Conservation (phyloP, 1,140 invertebrate genomes). For the Triops longicaudatus region DNA sequence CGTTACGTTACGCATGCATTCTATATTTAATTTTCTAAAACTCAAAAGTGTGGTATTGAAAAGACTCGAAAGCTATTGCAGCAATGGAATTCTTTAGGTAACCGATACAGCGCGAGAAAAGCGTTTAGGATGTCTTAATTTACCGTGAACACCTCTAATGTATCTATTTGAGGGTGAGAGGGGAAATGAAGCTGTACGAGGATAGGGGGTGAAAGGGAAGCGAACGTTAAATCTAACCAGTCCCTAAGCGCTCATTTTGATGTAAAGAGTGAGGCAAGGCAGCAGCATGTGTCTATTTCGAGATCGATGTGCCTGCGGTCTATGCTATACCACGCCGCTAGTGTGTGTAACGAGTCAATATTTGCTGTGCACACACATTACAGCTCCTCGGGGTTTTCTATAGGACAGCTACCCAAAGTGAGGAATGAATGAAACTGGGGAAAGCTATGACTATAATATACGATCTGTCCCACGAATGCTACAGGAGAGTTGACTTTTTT, state of each 20-base stretch:
- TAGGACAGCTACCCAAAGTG: not conserved
- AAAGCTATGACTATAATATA: not conserved
- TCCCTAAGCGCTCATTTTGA: not conserved
- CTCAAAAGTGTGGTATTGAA: not conserved
- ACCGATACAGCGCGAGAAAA: not conserved
- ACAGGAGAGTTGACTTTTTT: not conserved
- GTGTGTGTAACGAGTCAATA: conserved; percentile 2
- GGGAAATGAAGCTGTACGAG: not conserved
- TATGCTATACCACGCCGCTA: not conserved
- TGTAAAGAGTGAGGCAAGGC: not conserved
- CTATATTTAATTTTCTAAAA: not conserved
- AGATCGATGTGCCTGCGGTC: not conserved
- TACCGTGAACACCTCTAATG: not conserved
- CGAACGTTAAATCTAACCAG: not conserved
- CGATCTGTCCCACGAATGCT: not conserved
- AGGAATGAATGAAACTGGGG: not conserved
- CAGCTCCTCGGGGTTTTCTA: not conserved
- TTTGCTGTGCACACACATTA: conserved; percentile 6
- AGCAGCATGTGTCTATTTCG: not conserved
- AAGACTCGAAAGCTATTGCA: not conserved
- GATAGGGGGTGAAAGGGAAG: not conserved
- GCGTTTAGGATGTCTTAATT: not conserved
- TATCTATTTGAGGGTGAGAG: not conserved
- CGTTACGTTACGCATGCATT: not conserved
- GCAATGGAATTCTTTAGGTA: conserved; percentile 9